Evolutionary conservation across 2,797 vertebrate species (phyloP).

Genomic region (Pelobates cultripes): DNA sequence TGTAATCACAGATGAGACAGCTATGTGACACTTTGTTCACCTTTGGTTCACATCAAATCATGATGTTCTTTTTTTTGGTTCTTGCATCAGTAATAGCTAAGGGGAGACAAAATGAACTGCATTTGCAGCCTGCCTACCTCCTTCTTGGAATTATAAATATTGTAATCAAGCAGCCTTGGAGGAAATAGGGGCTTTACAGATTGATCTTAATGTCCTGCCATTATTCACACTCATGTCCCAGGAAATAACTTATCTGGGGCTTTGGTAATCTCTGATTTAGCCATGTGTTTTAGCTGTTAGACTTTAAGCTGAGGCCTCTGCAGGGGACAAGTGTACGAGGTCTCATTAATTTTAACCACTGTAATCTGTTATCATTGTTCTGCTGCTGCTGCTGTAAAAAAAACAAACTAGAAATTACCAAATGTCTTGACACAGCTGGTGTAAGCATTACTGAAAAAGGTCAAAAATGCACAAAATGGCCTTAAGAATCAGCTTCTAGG

Average conservation of each 20-base stretch:
- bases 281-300: conserved; percentile 51
- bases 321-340: conserved; percentile 44
- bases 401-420: conserved; percentile 17
- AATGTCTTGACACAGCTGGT: conserved; percentile 35
- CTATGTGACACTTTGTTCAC: conserved; percentile 52
- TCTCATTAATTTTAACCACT: conserved; percentile 60
- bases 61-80: conserved; percentile 47
- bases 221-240: conserved; percentile 53
- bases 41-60: conserved; percentile 53
- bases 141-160: conserved; percentile 49
- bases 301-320: conserved; percentile 37
- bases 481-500: background rate
- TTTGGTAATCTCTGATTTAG: conserved; percentile 56
- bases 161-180: conserved; percentile 52
- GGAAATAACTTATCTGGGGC: conserved; percentile 57
- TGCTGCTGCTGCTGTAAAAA: conserved; percentile 30
- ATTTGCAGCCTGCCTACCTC: conserved; percentile 41
- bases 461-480: conserved; percentile 7
- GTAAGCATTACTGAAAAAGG: background rate
- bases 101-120: conserved; percentile 42
- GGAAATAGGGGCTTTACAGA: conserved; percentile 33
- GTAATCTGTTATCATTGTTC: conserved; percentile 57
- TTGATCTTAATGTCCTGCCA: conserved; percentile 44
- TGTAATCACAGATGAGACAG: conserved; percentile 50
- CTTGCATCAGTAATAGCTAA: conserved; percentile 44